Base-by-base conservation (phyloP, 1,140 invertebrate genomes). In the Oncopodura yosiiana region DNA sequence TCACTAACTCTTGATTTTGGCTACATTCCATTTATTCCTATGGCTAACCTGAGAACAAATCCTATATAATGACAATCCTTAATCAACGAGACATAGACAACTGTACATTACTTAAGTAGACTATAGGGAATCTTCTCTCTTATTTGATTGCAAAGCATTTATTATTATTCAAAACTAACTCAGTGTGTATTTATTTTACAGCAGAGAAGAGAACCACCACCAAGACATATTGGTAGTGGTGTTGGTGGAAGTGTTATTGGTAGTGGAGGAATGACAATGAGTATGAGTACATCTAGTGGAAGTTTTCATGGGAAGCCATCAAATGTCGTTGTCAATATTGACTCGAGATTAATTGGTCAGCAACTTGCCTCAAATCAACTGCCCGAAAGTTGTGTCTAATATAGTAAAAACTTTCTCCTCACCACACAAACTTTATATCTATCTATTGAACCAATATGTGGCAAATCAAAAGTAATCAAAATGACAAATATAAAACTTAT, bases 291-390 rank as follows among this genome's bases (percentile, higher is more conserved):
- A 1, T 58, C 50, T n/a, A n/a, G n/a, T n/a, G 58, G 54, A 27
- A 63, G 50, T 56, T 55, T 63, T 42, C 58, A 60, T 21, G 62
- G 58, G 21, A 60, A 63, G 56, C 58, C 62, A 16, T 53, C 61
- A 16, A 50, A 57, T 34, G 37, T 60, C 38, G 62, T 63, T 36
- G 62, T 63, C 50, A 63, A 60, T 58, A 63, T 63, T 63, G 62
- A 63, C 53, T 54, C 62, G 30, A 57, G 62, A 58, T 49, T 63
- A 60, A 60, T 63, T 55, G 58, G 58, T 37, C 62, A 63, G 45
- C 62, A 63, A 58, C 55, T 63, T 49, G 62, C 62, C 18, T 63
- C 62, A 29, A 63, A 60, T 58, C 58, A 63, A 57, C 56, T 63
- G 12, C 62, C 62, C 38, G 62, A 63, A 48, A 60, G 58, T 44